A percentile compares a stretch with the other conserved stretches of the same genome.
Evolutionary conservation across 1,140 invertebrate species (phyloP).

Genomic region (Drosophila varians): DNA sequence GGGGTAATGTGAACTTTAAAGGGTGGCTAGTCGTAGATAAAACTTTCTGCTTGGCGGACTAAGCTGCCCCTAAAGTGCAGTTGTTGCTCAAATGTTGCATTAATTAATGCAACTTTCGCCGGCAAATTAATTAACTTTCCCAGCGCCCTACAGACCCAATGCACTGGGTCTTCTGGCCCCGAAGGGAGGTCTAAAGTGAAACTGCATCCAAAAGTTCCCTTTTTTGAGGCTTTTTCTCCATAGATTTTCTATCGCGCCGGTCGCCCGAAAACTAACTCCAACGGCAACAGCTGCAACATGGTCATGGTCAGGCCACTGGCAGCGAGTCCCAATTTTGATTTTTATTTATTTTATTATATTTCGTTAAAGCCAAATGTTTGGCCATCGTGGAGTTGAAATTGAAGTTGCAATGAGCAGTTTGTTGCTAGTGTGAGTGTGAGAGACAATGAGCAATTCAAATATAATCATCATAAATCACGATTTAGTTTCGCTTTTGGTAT

Average conservation of each 20-base stretch:
- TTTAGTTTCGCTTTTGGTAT: slow-evolving; percentile 54
- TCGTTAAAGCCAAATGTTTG: slow-evolving; percentile 38
- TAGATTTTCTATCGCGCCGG: slow-evolving; percentile 21
- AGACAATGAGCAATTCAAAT: slow-evolving; percentile 53
- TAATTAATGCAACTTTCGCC: slow-evolving; percentile 58
- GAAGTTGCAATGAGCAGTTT: neutral
- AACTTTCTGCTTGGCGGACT: slow-evolving; percentile 11
- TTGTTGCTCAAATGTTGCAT: slow-evolving; percentile 49
- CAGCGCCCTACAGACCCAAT: slow-evolving; percentile 57
- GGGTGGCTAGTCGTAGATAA: slow-evolving; percentile 17
- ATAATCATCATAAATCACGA: slow-evolving; percentile 61
- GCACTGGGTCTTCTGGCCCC: slow-evolving; percentile 24
- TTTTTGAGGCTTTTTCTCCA: slow-evolving; percentile 25
- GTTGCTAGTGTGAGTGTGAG: slow-evolving; percentile 26
- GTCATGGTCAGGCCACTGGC: slow-evolving; percentile 44
- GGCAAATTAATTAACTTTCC: slow-evolving; percentile 57
- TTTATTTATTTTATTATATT: slow-evolving; percentile 52
- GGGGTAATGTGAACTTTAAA: slow-evolving; percentile 38
- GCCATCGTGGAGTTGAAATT: neutral
- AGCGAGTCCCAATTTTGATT: slow-evolving; percentile 52
- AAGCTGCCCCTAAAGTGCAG: slow-evolving; percentile 16
- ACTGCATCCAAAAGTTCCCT: slow-evolving; percentile 28
- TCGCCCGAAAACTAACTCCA: slow-evolving; percentile 13
- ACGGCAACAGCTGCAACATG: slow-evolving; percentile 42
- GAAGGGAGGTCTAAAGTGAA: slow-evolving; percentile 39